Evolutionary conservation across 2,888 invertebrate species (phyloP).

Genomic region (Monopis laevigella): DNA sequence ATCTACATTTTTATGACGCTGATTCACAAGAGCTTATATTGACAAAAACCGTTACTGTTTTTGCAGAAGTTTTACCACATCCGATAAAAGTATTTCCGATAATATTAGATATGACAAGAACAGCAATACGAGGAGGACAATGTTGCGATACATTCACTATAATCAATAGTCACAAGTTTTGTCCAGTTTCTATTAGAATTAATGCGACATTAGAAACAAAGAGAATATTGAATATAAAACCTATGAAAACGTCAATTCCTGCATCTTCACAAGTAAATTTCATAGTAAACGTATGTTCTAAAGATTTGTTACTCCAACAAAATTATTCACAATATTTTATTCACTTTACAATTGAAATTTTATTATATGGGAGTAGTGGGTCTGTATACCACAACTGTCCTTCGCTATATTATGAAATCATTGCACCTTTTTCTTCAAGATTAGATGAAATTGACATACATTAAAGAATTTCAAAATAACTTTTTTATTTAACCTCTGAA

Average conservation of each 20-base stretch:
- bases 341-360: conserved; percentile 45
- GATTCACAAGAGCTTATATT: conserved; percentile 26
- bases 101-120: conserved; percentile 41
- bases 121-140: conserved; percentile 34
- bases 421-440: conserved; percentile 22
- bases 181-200: conserved; percentile 33
- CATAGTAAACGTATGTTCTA: conserved; percentile 32
- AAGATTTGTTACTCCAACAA: conserved; percentile 19
- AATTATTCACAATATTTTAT: conserved; percentile 28
- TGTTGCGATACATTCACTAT: conserved; percentile 34
- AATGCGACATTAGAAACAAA: conserved; percentile 40
- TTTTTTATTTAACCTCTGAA: too few species aligned
- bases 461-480: too few species aligned
- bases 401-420: conserved; percentile 16
- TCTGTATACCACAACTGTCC: conserved; percentile 32
- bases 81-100: conserved; percentile 38
- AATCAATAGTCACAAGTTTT: conserved; percentile 34
- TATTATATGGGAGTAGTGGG: conserved; percentile 30
- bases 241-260: conserved; percentile 31
- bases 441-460: too few species aligned
- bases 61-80: conserved; percentile 39
- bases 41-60: conserved; percentile 34
- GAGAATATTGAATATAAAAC: conserved; percentile 35
- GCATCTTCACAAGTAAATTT: conserved; percentile 26
- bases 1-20: conserved; percentile 32